Percentiles rank a stretch among this genome's conserved stretches.
Evolutionary conservation across 2,888 invertebrate genomes (phyloP).

Genomic region (Thyatira batis): DNA sequence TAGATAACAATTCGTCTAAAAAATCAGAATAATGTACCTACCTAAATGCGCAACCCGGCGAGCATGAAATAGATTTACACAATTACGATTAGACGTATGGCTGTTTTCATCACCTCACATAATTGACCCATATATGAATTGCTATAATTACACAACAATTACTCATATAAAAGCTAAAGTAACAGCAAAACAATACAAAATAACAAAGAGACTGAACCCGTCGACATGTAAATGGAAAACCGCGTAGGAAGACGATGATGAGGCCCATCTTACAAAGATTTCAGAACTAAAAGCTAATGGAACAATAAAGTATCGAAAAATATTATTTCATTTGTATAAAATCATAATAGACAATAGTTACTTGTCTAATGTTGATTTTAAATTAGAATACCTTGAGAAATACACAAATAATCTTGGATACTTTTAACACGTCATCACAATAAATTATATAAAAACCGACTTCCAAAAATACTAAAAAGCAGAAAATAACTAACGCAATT

Average conservation of each 20-base stretch:
- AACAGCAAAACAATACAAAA: neutral
- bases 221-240: conserved; percentile 25
- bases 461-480: no score
- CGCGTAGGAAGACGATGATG: conserved; percentile 40
- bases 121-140: neutral
- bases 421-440: conserved; percentile 6
- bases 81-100: neutral
- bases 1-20: no score
- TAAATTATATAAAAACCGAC: conserved; percentile 6
- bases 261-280: conserved; percentile 33
- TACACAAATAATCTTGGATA: neutral
- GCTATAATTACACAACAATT: neutral
- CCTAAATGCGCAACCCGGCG: no score
- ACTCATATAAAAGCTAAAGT: conserved; percentile 1
- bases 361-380: conserved; percentile 10
- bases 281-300: conserved; percentile 46
- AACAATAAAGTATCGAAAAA: conserved; percentile 41
- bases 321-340: conserved; percentile 37
- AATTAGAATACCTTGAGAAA: conserved; percentile 16
- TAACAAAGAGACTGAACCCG: conserved; percentile 2
- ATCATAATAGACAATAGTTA: conserved; percentile 26
- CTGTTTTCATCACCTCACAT: neutral
- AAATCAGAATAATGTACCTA: no score
- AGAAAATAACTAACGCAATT: no score
- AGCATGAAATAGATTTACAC: no score